Evolutionary conservation across 2,797 vertebrate genomes (phyloP).

Genomic region (Mycteria americana): DNA sequence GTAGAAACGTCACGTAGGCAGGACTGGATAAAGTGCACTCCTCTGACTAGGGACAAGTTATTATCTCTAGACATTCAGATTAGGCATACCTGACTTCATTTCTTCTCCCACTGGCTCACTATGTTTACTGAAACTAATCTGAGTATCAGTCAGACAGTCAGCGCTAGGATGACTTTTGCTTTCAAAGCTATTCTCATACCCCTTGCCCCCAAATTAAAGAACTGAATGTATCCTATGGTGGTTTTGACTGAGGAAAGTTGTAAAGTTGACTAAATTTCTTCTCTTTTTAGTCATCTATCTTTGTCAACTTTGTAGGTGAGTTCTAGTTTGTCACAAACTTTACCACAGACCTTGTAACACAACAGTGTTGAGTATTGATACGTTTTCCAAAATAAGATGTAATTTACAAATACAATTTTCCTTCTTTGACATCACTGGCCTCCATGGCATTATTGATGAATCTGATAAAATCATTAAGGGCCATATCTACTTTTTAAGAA

Average conservation of each 20-base stretch:
- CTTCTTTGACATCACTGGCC: neutral
- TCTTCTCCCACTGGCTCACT: neutral
- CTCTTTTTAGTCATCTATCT: neutral
- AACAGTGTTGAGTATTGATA: neutral
- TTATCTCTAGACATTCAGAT: neutral
- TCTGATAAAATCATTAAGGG: neutral
- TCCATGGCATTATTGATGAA: neutral
- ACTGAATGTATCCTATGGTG: neutral
- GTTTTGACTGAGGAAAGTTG: neutral
- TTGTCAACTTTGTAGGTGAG: neutral
- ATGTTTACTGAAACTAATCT: neutral
- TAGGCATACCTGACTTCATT: neutral
- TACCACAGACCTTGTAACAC: neutral
- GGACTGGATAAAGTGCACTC: neutral
- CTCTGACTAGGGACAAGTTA: neutral
- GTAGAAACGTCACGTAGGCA: neutral
- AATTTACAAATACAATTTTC: neutral
- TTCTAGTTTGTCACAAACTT: neutral
- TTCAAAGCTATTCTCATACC: neutral
- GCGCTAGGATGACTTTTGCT: neutral
- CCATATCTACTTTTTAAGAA: neutral
- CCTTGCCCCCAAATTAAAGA: neutral
- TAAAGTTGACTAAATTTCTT: neutral
- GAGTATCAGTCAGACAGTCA: neutral
- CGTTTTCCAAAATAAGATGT: neutral